These are phyloP conservation scores for Actinostola sp. DNA, from an alignment of 92 coral and sea anemone species.

Conservation along the genomic window DNA sequence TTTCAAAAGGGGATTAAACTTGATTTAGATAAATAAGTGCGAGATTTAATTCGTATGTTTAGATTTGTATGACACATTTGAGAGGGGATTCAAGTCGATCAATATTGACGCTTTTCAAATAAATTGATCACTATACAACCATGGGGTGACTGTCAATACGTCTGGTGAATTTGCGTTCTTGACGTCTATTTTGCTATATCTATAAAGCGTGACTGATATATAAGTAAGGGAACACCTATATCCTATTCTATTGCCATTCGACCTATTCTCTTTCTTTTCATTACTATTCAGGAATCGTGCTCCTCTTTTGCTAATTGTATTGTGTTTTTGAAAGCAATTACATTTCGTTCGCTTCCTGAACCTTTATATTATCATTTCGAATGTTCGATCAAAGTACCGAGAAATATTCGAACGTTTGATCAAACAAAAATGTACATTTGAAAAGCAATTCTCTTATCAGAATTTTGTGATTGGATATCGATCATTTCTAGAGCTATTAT, in stretches of 20 bases:
- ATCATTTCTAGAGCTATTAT: constrained; percentile 74
- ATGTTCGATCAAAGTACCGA: constrained; percentile 2
- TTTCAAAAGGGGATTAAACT: constrained; percentile 3
- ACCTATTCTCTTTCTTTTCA: background rate
- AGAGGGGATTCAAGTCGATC: constrained; percentile 11
- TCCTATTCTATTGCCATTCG: background rate
- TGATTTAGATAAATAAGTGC: background rate
- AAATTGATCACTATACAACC: background rate
- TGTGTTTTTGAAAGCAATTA: constrained; percentile 11
- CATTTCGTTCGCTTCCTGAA: constrained; percentile 26
- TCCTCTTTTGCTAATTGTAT: constrained; percentile 23
- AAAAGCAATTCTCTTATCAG: constrained; percentile 63
- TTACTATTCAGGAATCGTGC: constrained; percentile 1
- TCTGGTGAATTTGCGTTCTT: background rate
- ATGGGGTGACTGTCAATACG: background rate
- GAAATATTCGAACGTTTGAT: background rate
- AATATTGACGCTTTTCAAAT: constrained; percentile 22
- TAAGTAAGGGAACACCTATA: background rate
- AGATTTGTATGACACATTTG: constrained; percentile 16
- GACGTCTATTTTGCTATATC: background rate
- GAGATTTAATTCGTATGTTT: constrained; percentile 11
- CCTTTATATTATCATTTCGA: constrained; percentile 10
- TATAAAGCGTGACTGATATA: constrained; percentile 6
- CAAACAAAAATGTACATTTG: constrained; percentile 3
- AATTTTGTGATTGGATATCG: constrained; percentile 58